phyloP scores from a whole-genome alignment of 2,888 invertebrate genomes.

The Apamea crenata region DNA sequence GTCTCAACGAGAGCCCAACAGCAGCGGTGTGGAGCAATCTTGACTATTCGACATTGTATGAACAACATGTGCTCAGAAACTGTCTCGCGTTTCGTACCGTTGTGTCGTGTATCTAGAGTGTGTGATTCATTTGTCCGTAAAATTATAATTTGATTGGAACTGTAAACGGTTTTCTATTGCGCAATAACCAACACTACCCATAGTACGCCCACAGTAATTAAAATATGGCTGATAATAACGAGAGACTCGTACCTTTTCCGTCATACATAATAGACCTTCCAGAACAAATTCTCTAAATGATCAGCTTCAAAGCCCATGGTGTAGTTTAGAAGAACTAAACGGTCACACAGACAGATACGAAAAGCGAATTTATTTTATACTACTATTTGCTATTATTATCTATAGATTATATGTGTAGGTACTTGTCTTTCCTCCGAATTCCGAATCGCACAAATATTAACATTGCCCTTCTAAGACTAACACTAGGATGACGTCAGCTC shows the following conservation, averaged over 20 bases:
- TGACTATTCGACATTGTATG: too few species aligned
- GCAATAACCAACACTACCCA: neutral
- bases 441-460: slow-evolving; percentile 13
- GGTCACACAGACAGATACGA: neutral
- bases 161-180: neutral
- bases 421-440: slow-evolving; percentile 2
- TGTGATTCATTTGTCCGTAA: too few species aligned
- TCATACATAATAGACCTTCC: neutral
- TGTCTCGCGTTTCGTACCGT: neutral
- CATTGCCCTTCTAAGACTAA: neutral
- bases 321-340: neutral
- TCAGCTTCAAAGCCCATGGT: too few species aligned
- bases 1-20: neutral
- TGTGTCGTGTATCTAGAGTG: neutral
- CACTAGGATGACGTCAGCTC: slow-evolving; percentile 38
- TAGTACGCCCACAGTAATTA: neutral
- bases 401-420: neutral
- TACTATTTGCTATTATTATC: neutral
- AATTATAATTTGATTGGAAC: neutral
- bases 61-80: too few species aligned
- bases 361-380: neutral
- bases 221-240: neutral
- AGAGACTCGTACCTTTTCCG: too few species aligned
- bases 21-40: neutral
- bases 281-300: neutral